A percentile compares a stretch with the other conserved stretches of the same genome.
Evolutionary conservation across 2,113 vertebrate genomes (phyloP).

Genomic region (Geococcyx californianus): DNA sequence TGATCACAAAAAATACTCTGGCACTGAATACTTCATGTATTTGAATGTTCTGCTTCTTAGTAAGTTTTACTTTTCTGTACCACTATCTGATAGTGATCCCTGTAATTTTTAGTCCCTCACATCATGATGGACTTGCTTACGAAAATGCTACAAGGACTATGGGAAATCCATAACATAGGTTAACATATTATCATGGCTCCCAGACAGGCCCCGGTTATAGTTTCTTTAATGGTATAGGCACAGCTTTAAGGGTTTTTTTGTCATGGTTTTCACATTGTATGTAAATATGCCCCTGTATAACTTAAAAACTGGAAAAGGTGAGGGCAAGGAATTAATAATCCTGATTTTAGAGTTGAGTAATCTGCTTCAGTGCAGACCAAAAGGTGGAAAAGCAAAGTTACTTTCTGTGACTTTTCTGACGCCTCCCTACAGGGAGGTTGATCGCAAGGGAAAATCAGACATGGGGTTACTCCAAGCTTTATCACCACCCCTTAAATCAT

Average conservation of each 20-base stretch:
- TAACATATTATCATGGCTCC: fast-evolving
- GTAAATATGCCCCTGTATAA: neutral
- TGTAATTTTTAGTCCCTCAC: neutral
- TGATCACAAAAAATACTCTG: neutral
- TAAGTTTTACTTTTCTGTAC: neutral
- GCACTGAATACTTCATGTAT: fast-evolving
- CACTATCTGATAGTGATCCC: neutral
- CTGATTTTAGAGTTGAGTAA: neutral
- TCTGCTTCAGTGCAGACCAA: neutral
- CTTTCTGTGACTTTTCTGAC: neutral
- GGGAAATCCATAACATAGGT: neutral
- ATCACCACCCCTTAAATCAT: neutral
- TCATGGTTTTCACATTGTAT: neutral
- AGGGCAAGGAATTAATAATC: neutral
- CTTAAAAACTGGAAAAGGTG: neutral
- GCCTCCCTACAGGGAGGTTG: neutral
- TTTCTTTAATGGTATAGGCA: neutral
- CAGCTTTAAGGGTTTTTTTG: neutral
- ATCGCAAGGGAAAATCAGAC: neutral
- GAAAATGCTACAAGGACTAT: neutral
- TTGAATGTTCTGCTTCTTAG: neutral
- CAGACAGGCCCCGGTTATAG: fast-evolving
- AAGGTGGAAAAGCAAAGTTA: neutral
- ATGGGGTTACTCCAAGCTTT: neutral
- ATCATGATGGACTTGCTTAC: neutral